phyloP scores from a whole-genome alignment of 2,888 invertebrate genomes.

The Lochmaea crataegi region DNA sequence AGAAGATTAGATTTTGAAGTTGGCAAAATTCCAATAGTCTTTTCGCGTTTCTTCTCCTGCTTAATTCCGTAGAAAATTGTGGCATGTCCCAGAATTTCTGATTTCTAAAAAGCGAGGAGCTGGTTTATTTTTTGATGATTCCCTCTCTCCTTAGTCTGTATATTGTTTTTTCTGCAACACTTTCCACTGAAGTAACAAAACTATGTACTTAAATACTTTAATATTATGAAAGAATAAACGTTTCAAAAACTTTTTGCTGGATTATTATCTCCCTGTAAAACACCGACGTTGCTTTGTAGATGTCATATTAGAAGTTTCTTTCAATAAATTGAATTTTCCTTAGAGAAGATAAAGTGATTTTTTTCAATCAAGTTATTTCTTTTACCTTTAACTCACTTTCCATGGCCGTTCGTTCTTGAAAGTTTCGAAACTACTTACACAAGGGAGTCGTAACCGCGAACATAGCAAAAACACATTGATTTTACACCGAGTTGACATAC shows the following conservation, averaged over 20 bases:
- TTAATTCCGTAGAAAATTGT: too few relatives aligned
- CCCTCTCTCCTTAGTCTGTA: too few relatives aligned
- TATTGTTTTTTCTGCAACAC: too few relatives aligned
- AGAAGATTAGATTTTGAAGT: too few relatives aligned
- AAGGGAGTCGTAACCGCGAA: constrained; percentile 23
- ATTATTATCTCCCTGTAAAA: not conserved
- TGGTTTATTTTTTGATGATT: too few relatives aligned
- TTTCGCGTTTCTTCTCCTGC: too few relatives aligned
- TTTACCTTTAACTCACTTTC: constrained; percentile 33
- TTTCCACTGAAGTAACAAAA: too few relatives aligned
- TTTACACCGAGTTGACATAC: constrained; percentile 30
- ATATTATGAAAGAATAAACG: not conserved
- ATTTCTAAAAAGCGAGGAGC: too few relatives aligned
- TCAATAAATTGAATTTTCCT: constrained; percentile 22
- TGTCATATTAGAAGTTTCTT: constrained; percentile 21
- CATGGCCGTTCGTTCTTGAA: constrained; percentile 27
- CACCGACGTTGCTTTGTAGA: not conserved
- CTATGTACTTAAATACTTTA: too few relatives aligned
- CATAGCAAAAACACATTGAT: constrained; percentile 26
- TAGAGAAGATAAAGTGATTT: constrained; percentile 26
- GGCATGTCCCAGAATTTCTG: too few relatives aligned
- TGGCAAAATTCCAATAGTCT: too few relatives aligned
- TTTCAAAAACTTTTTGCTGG: not conserved
- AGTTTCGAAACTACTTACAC: constrained; percentile 25
- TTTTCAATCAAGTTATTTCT: constrained; percentile 32